These are phyloP conservation scores for Delia radicum DNA, from an alignment of 1,140 invertebrate genomes.

Conservation along the genomic window DNA sequence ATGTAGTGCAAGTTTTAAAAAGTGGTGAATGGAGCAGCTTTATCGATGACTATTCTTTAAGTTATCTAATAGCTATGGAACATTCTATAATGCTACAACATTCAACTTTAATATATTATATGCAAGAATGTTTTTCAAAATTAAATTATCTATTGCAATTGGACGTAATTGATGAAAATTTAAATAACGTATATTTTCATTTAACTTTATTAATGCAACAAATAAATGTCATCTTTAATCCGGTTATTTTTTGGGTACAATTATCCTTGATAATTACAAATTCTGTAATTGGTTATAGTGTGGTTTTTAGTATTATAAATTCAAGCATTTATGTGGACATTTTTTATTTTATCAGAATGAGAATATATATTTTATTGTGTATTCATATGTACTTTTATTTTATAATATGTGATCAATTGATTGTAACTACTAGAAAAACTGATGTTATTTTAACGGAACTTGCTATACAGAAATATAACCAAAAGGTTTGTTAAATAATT, in stretches of 20 bases:
- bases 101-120: not conserved
- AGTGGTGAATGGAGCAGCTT: not conserved
- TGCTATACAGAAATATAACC: not conserved
- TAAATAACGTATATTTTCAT: not conserved
- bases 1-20: too few relatives aligned
- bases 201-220: not conserved
- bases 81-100: slow-evolving; percentile 1
- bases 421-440: not conserved
- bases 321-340: not conserved
- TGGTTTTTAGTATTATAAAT: not conserved
- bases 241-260: not conserved
- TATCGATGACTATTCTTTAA: not conserved
- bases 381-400: not conserved
- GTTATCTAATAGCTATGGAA: not conserved
- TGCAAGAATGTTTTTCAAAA: not conserved
- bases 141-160: not conserved
- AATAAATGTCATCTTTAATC: not conserved
- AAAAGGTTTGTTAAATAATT: not conserved
- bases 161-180: not conserved
- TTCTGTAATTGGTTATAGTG: not conserved
- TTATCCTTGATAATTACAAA: not conserved
- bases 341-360: not conserved
- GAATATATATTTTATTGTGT: not conserved
- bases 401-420: not conserved
- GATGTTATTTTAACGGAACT: not conserved